phyloP scores from a whole-genome alignment of 1,140 invertebrate species.

The Berghia stephanieae region DNA sequence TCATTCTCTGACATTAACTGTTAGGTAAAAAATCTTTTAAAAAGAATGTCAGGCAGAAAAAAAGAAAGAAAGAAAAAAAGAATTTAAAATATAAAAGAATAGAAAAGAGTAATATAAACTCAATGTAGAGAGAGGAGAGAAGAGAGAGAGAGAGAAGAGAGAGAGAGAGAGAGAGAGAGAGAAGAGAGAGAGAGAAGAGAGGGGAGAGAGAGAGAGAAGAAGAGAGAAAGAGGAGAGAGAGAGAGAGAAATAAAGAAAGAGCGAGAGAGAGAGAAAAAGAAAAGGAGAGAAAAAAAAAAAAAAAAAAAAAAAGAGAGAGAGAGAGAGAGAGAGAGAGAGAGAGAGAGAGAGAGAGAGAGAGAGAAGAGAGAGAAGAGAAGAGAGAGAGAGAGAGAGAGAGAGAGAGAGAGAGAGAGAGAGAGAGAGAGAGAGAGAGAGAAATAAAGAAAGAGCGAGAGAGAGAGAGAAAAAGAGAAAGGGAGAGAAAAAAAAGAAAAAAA shows the following conservation, averaged over 20 bases:
- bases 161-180: constrained; percentile 18
- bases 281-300: constrained; percentile 4
- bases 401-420: constrained; percentile 11
- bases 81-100: too few species aligned
- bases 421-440: background rate
- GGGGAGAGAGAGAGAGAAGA: background rate
- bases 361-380: background rate
- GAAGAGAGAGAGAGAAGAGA: constrained; percentile 10
- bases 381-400: constrained; percentile 8
- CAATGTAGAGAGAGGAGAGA: too few species aligned
- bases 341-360: background rate
- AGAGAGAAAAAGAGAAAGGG: constrained; percentile 19
- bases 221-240: too few species aligned
- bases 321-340: background rate
- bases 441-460: constrained; percentile 10
- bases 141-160: background rate
- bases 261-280: too few species aligned
- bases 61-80: too few species aligned
- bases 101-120: too few species aligned
- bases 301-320: background rate
- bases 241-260: too few species aligned
- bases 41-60: too few species aligned
- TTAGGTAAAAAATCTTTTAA: too few species aligned
- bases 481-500: constrained; percentile 30
- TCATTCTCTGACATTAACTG: too few species aligned